Evolutionary conservation across 2,797 vertebrate genomes (phyloP).

Genomic region (Scarus forsteni): DNA sequence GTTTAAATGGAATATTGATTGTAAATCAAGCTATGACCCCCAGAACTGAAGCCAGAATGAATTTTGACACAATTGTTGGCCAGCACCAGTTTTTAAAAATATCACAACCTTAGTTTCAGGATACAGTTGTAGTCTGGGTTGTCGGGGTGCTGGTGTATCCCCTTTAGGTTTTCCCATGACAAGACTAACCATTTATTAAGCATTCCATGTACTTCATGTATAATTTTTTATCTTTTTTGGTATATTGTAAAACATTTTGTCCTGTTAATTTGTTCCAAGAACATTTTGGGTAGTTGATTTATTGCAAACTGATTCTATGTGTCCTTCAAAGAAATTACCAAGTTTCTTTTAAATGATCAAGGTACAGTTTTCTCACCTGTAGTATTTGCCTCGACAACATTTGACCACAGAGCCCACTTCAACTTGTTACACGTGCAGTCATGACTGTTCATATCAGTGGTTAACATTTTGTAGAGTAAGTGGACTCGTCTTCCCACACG

Average conservation of each 20-base stretch:
- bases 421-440: slow-evolving; percentile 48
- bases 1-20: no score
- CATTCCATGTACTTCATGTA: neutral
- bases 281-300: slow-evolving; percentile 28
- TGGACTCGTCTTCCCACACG: slow-evolving; percentile 26
- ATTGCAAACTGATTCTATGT: slow-evolving; percentile 48
- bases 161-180: no score
- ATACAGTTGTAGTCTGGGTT: no score
- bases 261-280: neutral
- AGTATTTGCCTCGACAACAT: slow-evolving; percentile 43
- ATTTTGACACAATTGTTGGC: no score
- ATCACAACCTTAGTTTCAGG: no score
- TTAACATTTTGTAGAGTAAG: slow-evolving; percentile 17
- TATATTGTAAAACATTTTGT: slow-evolving; percentile 4
- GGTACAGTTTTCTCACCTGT: slow-evolving; percentile 17
- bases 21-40: no score
- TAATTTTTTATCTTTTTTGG: neutral
- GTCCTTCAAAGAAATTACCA: slow-evolving; percentile 29
- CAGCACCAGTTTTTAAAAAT: no score
- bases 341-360: slow-evolving; percentile 72
- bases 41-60: no score
- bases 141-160: no score
- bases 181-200: no score
- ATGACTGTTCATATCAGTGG: slow-evolving; percentile 35
- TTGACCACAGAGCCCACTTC: slow-evolving; percentile 31